Percentiles rank a stretch among this genome's conserved stretches.
Evolutionary conservation across 1,140 invertebrate species (phyloP).

Genomic region (Riptortus pedestris): DNA sequence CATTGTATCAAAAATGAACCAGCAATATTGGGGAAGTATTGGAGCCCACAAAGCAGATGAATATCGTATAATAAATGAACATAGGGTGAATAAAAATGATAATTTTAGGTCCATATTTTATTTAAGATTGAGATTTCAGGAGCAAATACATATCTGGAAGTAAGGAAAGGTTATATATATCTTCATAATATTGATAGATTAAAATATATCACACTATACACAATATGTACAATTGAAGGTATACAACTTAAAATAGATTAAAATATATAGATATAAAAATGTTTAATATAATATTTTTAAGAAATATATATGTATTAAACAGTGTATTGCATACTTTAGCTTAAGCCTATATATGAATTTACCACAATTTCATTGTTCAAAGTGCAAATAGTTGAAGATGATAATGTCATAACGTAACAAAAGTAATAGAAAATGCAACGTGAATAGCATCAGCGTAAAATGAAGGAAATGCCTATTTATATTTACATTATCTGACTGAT

Average conservation of each 20-base stretch:
- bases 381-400: not conserved
- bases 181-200: not conserved
- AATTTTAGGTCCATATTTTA: conserved; percentile 20
- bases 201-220: conserved; percentile 26
- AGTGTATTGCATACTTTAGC: not conserved
- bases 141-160: conserved; percentile 24
- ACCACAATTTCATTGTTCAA: not conserved
- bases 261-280: conserved; percentile 10
- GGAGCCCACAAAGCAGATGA: no score
- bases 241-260: conserved; percentile 8
- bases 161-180: conserved; percentile 14
- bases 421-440: not conserved
- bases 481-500: no score
- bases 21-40: no score
- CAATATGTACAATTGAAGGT: conserved; percentile 25
- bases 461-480: no score
- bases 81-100: no score
- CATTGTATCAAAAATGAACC: no score
- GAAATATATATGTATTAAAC: no score
- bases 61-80: no score
- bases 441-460: no score
- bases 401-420: not conserved
- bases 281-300: no score
- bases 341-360: not conserved
- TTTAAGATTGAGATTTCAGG: conserved; percentile 22